Evolutionary conservation across 2,113 vertebrate species (phyloP).

Genomic region (Muntiacus muntjak): DNA sequence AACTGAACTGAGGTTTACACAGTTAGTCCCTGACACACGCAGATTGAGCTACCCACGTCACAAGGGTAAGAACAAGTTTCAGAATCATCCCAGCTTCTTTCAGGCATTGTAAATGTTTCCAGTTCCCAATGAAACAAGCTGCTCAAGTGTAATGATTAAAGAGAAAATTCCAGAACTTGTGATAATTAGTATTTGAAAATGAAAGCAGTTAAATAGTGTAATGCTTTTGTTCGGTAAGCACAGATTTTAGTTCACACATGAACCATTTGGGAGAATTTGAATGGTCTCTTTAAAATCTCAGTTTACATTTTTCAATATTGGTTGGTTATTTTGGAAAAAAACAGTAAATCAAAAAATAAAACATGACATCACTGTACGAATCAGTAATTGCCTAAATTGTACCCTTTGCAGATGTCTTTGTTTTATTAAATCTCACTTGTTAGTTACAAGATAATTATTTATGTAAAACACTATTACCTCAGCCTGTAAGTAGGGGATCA

Average conservation of each 20-base stretch:
- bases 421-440: slow-evolving; percentile 45
- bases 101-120: neutral
- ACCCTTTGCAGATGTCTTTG: slow-evolving; percentile 13
- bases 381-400: neutral
- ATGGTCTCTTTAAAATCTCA: neutral
- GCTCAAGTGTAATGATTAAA: neutral
- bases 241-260: neutral
- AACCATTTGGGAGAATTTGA: neutral
- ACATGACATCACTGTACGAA: neutral
- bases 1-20: neutral
- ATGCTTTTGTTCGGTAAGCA: neutral
- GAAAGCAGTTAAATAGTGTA: neutral
- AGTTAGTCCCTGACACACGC: neutral
- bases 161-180: neutral
- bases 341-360: slow-evolving; percentile 35
- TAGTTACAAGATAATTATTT: neutral
- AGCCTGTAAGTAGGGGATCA: neutral
- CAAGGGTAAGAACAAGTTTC: neutral
- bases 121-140: neutral
- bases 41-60: too few relatives aligned
- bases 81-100: too few relatives aligned
- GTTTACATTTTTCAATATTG: neutral
- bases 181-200: neutral
- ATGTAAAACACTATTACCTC: slow-evolving; percentile 19
- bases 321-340: slow-evolving; percentile 16